phyloP scores from a whole-genome alignment of 2,888 invertebrate genomes.

The Drosophila tanythrix region DNA sequence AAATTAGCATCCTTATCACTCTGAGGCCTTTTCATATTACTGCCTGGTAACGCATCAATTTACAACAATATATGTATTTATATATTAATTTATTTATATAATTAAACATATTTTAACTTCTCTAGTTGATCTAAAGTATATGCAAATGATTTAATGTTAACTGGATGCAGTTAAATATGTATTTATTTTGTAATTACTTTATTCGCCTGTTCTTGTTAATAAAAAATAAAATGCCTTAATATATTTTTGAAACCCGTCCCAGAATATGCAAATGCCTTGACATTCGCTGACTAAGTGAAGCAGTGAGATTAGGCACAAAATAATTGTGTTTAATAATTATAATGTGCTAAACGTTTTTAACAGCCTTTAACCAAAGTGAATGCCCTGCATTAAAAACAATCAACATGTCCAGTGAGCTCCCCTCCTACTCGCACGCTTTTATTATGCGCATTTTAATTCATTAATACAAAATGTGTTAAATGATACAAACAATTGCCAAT shows the following conservation, averaged over 20 bases:
- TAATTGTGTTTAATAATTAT: background rate
- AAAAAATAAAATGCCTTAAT: background rate
- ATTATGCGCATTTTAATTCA: slow-evolving; percentile 56
- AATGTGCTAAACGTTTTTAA: background rate
- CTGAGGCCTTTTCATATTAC: background rate
- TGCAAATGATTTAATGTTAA: background rate
- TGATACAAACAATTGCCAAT: slow-evolving; percentile 39
- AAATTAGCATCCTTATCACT: slow-evolving; percentile 8
- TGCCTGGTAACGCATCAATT: slow-evolving; percentile 8
- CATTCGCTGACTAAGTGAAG: background rate
- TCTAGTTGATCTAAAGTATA: background rate
- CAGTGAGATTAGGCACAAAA: background rate
- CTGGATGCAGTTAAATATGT: slow-evolving; percentile 8
- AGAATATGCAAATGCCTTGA: slow-evolving; percentile 3
- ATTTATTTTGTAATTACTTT: background rate
- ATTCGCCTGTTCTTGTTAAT: background rate
- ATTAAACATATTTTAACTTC: background rate
- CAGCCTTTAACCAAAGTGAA: slow-evolving; percentile 54
- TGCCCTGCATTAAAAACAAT: slow-evolving; percentile 49
- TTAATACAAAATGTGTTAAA: slow-evolving; percentile 50
- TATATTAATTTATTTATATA: background rate
- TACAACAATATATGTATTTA: background rate
- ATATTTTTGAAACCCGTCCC: slow-evolving; percentile 7
- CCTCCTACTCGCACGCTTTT: background rate
- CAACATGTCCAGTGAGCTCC: background rate